Evolutionary conservation across 2,888 invertebrate genomes (phyloP).

Genomic region (Formica aserva): DNA sequence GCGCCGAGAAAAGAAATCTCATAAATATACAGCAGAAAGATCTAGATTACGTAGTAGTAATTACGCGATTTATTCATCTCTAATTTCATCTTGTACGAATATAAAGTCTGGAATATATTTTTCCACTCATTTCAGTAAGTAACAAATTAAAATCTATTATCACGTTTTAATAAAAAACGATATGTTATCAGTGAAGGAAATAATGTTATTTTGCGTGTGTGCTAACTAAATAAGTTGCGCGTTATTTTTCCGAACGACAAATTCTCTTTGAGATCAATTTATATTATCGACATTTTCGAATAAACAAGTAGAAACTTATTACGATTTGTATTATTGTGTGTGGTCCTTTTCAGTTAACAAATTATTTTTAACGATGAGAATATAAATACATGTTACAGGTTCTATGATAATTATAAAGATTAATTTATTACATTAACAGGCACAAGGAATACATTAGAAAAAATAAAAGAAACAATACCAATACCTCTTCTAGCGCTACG

Average conservation of each 20-base stretch:
- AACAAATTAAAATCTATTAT: background rate
- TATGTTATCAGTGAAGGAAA: background rate
- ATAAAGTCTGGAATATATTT: background rate
- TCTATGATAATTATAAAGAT: background rate
- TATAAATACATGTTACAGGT: background rate
- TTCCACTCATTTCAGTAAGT: background rate
- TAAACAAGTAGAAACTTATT: background rate
- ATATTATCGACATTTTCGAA: background rate
- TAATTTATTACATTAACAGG: background rate
- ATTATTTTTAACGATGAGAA: background rate
- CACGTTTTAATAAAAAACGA: background rate
- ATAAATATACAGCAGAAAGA: slow-evolving; percentile 42
- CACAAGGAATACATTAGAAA: background rate
- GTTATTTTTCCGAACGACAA: background rate
- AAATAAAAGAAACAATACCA: background rate
- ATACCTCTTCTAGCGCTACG: slow-evolving; percentile 88
- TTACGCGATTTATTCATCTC: slow-evolving; percentile 50
- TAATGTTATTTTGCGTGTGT: background rate
- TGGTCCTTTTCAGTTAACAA: too few species aligned
- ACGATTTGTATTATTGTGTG: too few species aligned
- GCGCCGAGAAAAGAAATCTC: background rate
- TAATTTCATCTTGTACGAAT: slow-evolving; percentile 24
- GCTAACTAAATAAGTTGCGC: background rate
- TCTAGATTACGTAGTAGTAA: slow-evolving; percentile 22
- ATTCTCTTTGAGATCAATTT: background rate